phyloP scores from a whole-genome alignment of 1,140 invertebrate genomes.

The Monomorium pharaonis region DNA sequence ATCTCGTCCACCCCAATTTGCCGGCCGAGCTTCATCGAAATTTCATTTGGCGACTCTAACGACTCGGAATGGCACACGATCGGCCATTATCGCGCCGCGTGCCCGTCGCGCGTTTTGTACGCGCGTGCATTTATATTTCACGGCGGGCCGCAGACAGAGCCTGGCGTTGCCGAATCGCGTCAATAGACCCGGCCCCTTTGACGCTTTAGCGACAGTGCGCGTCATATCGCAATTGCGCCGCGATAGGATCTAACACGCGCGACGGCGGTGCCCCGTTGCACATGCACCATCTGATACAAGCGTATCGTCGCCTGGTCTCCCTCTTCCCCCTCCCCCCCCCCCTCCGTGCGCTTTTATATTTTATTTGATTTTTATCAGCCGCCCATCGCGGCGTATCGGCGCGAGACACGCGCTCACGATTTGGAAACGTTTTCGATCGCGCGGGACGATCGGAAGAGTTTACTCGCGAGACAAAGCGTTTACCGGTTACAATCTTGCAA shows the following conservation, averaged over 20 bases:
- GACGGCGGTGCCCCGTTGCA: neutral
- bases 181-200: slow-evolving; percentile 41
- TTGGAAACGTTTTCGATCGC: slow-evolving; percentile 10
- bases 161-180: slow-evolving; percentile 45
- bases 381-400: slow-evolving; percentile 1
- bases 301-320: neutral
- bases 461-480: neutral
- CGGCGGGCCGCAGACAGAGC: slow-evolving; percentile 6
- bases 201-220: slow-evolving; percentile 41
- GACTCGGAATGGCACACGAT: slow-evolving; percentile 28
- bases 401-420: slow-evolving; percentile 13
- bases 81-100: neutral
- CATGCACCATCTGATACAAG: slow-evolving; percentile 27
- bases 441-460: neutral
- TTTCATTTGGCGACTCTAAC: slow-evolving; percentile 18
- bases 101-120: neutral
- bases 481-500: neutral
- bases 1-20: neutral
- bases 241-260: slow-evolving; percentile 59
- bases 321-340: neutral
- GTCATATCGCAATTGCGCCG: slow-evolving; percentile 61
- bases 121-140: slow-evolving; percentile 53
- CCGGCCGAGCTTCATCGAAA: slow-evolving; percentile 12
- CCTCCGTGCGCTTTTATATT: slow-evolving; percentile 33
- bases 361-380: slow-evolving; percentile 72